phyloP scores from a whole-genome alignment of 2,888 invertebrate species.

The Labia minor region DNA sequence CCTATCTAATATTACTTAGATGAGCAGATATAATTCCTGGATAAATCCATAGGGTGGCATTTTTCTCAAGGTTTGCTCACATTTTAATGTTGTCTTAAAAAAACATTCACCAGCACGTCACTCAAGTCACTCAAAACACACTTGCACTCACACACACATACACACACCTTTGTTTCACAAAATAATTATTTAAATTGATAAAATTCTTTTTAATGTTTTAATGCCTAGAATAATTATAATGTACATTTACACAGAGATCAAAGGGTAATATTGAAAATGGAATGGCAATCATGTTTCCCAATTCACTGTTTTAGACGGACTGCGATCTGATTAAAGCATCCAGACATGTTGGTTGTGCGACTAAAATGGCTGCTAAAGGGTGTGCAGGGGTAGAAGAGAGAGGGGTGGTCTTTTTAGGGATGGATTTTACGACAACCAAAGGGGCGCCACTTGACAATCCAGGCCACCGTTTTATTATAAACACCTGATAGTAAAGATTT shows the following conservation, averaged over 20 bases:
- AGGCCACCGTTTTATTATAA: no score
- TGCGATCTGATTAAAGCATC: background rate
- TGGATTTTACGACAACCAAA: background rate
- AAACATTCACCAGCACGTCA: constrained; percentile 3
- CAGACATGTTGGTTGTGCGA: constrained; percentile 1
- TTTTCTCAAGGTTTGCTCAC: background rate
- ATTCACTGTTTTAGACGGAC: background rate
- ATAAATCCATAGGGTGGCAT: constrained; percentile 5
- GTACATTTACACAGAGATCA: background rate
- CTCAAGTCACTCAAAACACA: background rate
- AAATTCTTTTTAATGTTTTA: background rate
- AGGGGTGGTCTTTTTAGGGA: background rate
- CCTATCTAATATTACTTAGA: constrained; percentile 5
- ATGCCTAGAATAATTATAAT: background rate
- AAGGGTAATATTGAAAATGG: background rate
- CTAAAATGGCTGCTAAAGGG: constrained; percentile 13
- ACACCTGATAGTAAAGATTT: no score
- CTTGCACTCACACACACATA: background rate
- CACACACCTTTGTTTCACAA: constrained; percentile 4
- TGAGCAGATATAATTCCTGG: constrained; percentile 6
- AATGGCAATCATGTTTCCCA: background rate
- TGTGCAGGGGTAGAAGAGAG: background rate
- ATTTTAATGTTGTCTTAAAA: background rate
- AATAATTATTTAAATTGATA: background rate
- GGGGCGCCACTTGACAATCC: background rate